Base-by-base conservation (phyloP, 1,140 invertebrate species). In the Nephila pilipes region DNA sequence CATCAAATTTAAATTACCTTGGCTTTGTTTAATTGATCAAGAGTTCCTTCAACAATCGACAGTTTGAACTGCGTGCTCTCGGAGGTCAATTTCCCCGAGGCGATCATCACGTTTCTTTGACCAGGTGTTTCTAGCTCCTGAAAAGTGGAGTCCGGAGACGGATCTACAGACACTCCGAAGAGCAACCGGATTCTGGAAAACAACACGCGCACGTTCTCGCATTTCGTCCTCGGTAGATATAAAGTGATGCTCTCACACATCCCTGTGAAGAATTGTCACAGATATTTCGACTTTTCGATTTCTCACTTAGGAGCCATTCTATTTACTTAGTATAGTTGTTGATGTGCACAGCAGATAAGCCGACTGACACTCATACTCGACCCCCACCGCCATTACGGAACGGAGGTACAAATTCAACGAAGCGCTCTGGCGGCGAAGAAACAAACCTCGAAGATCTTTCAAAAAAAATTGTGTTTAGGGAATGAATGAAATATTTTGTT, bases 231-330 rank as follows among this genome's bases (percentile, higher is more conserved):
- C 46, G 91, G 91, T 36, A 93, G 58, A n/a, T 38, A 93, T 29
- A 93, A 58, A 58, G 91, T 93, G 63, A 93, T 93, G 57, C 91
- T 93, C 29, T 93, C 91, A 80, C 91, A 87, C 91, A 93, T 93
- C n/a, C 91, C 91, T 75, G 38, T 5, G 18, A 85, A 58, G 81
- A 83, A 88, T 46, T 88, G 46, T 38, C 38, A 57, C 65, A 36
- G 54, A 32, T 79, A 6, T 79, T 85, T 57, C 65, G 3, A 25
- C 16, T 16, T 36, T 36, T 60, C 16, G 22, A 46, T 57, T 57
- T 46, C 81, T 18, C 83, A 25, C 58, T 87, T 63, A 12, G 20
- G 29, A 60, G 25, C 85, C 85, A 87, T 87, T 36, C 20, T 87
- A 87, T 22, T 6, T 38, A 22, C 85, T 63, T 29, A n/a, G 80